Percentiles rank a stretch among this genome's conserved stretches.
These are phyloP conservation scores for Oreortyx pictus DNA, from an alignment of 2,797 vertebrate species.

Conservation along the genomic window DNA sequence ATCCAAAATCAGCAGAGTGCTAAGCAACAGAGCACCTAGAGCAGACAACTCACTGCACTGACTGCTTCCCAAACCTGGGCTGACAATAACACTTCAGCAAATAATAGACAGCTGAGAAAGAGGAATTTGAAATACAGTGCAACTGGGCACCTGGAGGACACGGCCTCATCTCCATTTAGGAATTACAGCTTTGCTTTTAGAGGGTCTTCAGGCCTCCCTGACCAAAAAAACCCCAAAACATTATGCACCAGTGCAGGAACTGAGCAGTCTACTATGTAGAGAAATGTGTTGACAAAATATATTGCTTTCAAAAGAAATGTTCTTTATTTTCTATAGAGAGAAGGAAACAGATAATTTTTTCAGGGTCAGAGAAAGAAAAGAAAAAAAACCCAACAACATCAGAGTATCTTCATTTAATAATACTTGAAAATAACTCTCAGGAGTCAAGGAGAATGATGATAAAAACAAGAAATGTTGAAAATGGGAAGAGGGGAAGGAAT, in stretches of 20 bases:
- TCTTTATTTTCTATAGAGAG: not conserved
- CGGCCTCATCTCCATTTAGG: not conserved
- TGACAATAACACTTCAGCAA: not conserved
- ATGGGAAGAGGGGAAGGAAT: not conserved
- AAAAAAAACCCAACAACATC: too few species aligned
- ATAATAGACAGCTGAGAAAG: not conserved
- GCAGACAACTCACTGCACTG: not conserved
- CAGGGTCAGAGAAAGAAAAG: not conserved
- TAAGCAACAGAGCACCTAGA: not conserved
- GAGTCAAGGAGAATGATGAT: not conserved
- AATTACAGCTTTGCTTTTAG: not conserved
- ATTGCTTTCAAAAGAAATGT: not conserved
- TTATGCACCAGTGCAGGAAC: not conserved
- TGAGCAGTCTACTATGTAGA: not conserved
- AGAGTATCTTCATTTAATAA: not conserved
- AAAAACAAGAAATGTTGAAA: not conserved
- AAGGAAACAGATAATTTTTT: not conserved
- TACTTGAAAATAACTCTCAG: not conserved
- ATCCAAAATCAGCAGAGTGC: not conserved
- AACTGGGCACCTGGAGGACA: not conserved
- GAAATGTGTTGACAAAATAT: not conserved
- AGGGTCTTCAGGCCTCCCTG: not conserved
- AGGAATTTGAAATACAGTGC: not conserved
- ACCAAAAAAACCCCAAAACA: not conserved
- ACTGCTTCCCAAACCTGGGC: not conserved